Conservation (phyloP, 2,888 invertebrate genomes). For the Orthonychiurus folsomi region DNA sequence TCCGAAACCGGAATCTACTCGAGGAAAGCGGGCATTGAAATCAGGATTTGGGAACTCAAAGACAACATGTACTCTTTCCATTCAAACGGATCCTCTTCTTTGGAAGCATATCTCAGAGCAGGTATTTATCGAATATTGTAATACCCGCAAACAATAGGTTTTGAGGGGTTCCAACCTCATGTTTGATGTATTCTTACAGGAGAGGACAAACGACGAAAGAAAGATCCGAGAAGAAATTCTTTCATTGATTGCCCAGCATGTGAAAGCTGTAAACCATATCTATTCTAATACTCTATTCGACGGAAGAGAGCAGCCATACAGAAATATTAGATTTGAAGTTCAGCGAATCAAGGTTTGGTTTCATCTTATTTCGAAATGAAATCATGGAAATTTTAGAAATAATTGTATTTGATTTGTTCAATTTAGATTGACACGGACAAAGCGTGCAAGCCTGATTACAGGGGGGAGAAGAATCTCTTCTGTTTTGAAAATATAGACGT, state of each 20-base stretch:
- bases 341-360: slow-evolving; percentile 63
- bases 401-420: slow-evolving; percentile 22
- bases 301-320: slow-evolving; percentile 55
- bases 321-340: slow-evolving; percentile 94
- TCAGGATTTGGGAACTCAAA: slow-evolving; percentile 44
- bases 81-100: slow-evolving; percentile 96
- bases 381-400: too few species aligned
- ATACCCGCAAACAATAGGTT: neutral
- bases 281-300: slow-evolving; percentile 91
- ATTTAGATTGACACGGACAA: slow-evolving; percentile 80
- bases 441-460: slow-evolving; percentile 59
- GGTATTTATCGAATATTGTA: slow-evolving; percentile 51
- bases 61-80: slow-evolving; percentile 88
- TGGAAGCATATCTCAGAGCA: slow-evolving; percentile 87
- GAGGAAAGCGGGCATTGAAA: slow-evolving; percentile 36
- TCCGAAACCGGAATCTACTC: slow-evolving; percentile 14
- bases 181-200: slow-evolving; percentile 37
- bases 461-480: slow-evolving; percentile 71
- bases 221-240: slow-evolving; percentile 95
- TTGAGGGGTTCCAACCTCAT: too few species aligned
- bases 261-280: slow-evolving; percentile 95
- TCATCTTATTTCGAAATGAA: too few species aligned
- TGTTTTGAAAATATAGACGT: slow-evolving; percentile 97
- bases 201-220: slow-evolving; percentile 48
- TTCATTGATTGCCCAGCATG: slow-evolving; percentile 94